Evolutionary conservation across 2,888 invertebrate species (phyloP).

Genomic region (Dicycla oo): DNA sequence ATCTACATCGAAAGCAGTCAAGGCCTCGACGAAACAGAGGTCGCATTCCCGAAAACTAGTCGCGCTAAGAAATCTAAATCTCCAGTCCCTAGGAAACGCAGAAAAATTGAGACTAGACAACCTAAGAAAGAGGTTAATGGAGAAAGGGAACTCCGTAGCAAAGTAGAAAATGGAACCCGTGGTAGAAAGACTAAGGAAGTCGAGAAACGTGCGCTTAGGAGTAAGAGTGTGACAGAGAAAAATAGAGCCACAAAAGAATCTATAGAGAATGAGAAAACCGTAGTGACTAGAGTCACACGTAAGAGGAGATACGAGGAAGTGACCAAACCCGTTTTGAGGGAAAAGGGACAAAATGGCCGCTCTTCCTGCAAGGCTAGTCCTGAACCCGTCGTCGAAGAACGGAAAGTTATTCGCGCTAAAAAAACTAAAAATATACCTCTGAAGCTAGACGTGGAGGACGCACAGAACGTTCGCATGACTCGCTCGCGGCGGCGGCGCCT

Average conservation of each 20-base stretch:
- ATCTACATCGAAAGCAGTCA: conserved; percentile 85
- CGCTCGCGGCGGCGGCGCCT: conserved; percentile 80
- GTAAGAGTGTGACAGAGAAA: conserved; percentile 68
- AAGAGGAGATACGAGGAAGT: conserved; percentile 82
- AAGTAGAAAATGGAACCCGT: conserved; percentile 65
- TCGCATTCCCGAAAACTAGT: conserved; percentile 80
- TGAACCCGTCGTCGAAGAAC: conserved; percentile 61
- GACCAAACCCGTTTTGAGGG: conserved; percentile 82
- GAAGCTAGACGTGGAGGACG: conserved; percentile 67
- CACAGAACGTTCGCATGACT: conserved; percentile 79
- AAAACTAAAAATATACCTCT: conserved; percentile 68
- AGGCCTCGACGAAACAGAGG: conserved; percentile 81
- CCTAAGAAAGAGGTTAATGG: conserved; percentile 69
- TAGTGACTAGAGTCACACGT: conserved; percentile 75
- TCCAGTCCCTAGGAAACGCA: conserved; percentile 82
- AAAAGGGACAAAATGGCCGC: conserved; percentile 84
- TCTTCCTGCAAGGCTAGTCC: conserved; percentile 71
- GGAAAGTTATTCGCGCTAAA: conserved; percentile 78
- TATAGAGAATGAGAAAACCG: conserved; percentile 84
- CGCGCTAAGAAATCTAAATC: conserved; percentile 77
- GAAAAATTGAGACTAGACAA: conserved; percentile 78
- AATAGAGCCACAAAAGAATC: conserved; percentile 83
- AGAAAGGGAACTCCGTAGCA: conserved; percentile 72
- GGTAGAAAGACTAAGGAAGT: conserved; percentile 47
- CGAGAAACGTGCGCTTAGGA: conserved; percentile 67